Evolutionary conservation across 2,888 invertebrate species (phyloP).

Genomic region (Polyploca ridens): DNA sequence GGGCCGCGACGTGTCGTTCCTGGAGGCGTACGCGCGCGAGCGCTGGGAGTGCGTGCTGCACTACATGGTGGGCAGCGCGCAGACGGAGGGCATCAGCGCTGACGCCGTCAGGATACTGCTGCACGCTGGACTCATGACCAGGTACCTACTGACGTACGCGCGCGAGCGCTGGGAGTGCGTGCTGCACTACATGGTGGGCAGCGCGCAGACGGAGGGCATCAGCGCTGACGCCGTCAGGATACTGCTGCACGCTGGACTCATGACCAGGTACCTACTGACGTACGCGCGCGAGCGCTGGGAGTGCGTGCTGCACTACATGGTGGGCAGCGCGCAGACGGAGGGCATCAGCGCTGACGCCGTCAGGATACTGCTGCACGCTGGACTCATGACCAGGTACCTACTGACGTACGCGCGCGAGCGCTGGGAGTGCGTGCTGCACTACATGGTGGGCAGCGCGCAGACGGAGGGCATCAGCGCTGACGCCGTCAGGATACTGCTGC

Average conservation of each 20-base stretch:
- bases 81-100: slow-evolving; percentile 95
- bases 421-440: slow-evolving; percentile 98
- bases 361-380: slow-evolving; percentile 95
- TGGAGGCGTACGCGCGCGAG: slow-evolving; percentile 96
- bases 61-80: slow-evolving; percentile 97
- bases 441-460: slow-evolving; percentile 96
- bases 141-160: slow-evolving; percentile 86
- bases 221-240: slow-evolving; percentile 97
- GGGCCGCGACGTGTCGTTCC: slow-evolving; percentile 92
- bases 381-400: slow-evolving; percentile 91
- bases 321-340: slow-evolving; percentile 95
- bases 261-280: slow-evolving; percentile 86
- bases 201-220: slow-evolving; percentile 94
- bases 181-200: slow-evolving; percentile 97
- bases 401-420: slow-evolving; percentile 92
- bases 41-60: slow-evolving; percentile 98
- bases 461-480: slow-evolving; percentile 96
- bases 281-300: slow-evolving; percentile 98
- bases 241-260: slow-evolving; percentile 95
- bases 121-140: slow-evolving; percentile 97
- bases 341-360: slow-evolving; percentile 98
- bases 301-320: slow-evolving; percentile 98
- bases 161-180: slow-evolving; percentile 98
- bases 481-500: slow-evolving; percentile 95
- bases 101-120: slow-evolving; percentile 97